Evolutionary conservation across 2,113 vertebrate species (phyloP).

Genomic region (Hippoglossus stenolepis): DNA sequence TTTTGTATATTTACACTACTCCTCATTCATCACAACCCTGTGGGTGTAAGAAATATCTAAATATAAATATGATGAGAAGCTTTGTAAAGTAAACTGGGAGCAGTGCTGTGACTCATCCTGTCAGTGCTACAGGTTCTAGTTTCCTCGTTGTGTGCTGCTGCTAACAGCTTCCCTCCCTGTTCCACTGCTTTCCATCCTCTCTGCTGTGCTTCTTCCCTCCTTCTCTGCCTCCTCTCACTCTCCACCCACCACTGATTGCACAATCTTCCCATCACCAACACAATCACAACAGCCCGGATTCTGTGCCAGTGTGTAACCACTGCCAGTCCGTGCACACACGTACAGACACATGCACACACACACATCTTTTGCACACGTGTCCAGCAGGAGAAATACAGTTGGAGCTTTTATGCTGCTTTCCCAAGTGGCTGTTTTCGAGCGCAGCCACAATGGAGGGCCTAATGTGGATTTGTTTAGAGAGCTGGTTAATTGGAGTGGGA

Average conservation of each 20-base stretch:
- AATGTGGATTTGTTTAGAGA: constrained; percentile 87
- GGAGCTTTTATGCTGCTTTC: constrained; percentile 83
- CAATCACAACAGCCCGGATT: constrained; percentile 64
- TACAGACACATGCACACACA: constrained; percentile 39
- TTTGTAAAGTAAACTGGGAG: not conserved
- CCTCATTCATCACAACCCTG: too few species aligned
- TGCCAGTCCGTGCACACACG: constrained; percentile 45
- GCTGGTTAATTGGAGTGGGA: constrained; percentile 87
- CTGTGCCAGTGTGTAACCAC: constrained; percentile 60
- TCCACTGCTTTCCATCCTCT: constrained; percentile 41
- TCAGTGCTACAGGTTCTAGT: constrained; percentile 40
- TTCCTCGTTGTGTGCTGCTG: constrained; percentile 27
- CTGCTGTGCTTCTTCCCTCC: constrained; percentile 41
- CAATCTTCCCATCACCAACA: constrained; percentile 72
- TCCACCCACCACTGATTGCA: constrained; percentile 69
- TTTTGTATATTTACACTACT: too few species aligned
- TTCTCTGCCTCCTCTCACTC: constrained; percentile 41
- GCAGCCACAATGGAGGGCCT: constrained; percentile 85
- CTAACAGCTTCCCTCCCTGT: constrained; percentile 42
- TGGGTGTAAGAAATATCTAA: too few species aligned
- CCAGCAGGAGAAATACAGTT: constrained; percentile 78
- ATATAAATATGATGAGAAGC: too few species aligned
- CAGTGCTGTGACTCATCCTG: constrained; percentile 10
- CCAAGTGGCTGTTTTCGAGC: constrained; percentile 86
- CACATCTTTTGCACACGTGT: constrained; percentile 52